Evolutionary conservation across 2,113 vertebrate species (phyloP).

Genomic region (Tachuris rubrigastra): DNA sequence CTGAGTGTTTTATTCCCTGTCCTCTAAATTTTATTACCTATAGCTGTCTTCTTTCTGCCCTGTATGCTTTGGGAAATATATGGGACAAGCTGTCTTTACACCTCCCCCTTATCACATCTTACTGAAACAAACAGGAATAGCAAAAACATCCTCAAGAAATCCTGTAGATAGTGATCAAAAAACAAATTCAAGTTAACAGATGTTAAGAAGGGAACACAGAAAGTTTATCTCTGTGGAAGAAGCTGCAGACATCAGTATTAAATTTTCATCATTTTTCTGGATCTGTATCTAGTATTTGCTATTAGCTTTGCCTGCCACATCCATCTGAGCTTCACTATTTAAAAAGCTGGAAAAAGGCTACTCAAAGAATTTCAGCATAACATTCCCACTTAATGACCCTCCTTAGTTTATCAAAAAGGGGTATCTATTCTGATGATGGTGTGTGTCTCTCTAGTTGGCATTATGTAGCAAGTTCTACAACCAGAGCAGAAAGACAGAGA

Average conservation of each 20-base stretch:
- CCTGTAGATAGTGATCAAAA: neutral
- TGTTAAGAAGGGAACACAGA: neutral
- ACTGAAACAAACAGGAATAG: neutral
- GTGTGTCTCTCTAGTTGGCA: neutral
- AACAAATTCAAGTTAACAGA: neutral
- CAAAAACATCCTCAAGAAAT: neutral
- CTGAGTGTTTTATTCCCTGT: neutral
- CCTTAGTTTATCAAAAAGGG: neutral
- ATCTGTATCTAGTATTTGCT: neutral
- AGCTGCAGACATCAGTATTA: neutral
- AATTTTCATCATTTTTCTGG: neutral
- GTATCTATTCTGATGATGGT: neutral
- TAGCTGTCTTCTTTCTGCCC: neutral
- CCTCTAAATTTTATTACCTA: neutral
- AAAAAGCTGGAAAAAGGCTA: neutral
- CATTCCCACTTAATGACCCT: neutral
- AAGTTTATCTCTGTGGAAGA: neutral
- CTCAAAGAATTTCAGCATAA: neutral
- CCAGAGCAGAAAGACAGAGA: neutral
- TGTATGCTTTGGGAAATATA: neutral
- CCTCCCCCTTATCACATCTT: neutral
- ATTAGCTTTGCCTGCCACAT: neutral
- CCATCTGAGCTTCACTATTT: neutral
- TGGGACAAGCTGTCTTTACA: neutral
- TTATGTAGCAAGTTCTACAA: neutral